Conservation (phyloP, 2,888 invertebrate genomes). For the Brenthis ino region DNA sequence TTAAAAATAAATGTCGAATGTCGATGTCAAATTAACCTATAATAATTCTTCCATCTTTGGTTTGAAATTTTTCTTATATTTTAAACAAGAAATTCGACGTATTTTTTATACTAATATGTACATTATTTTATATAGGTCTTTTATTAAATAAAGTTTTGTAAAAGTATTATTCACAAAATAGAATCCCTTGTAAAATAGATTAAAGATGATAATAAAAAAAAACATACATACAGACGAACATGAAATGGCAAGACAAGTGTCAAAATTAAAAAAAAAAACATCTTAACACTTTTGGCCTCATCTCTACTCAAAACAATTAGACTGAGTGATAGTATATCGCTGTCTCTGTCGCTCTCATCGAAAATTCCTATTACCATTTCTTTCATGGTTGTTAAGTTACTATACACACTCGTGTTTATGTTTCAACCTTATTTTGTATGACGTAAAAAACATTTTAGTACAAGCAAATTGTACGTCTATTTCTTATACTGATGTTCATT, state of each 20-base stretch:
- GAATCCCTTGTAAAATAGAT: no score
- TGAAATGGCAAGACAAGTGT: background rate
- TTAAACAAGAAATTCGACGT: no score
- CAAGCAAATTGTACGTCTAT: background rate
- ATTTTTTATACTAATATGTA: no score
- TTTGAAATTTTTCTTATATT: no score
- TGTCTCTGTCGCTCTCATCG: slow-evolving; percentile 22
- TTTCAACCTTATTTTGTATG: slow-evolving; percentile 2
- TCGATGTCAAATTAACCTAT: no score
- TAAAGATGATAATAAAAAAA: no score
- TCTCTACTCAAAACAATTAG: slow-evolving; percentile 31
- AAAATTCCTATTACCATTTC: slow-evolving; percentile 24
- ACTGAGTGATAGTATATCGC: slow-evolving; percentile 19
- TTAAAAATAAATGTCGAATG: no score
- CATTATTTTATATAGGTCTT: no score
- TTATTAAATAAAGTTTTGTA: no score
- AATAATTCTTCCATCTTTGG: no score
- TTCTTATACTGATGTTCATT: slow-evolving; percentile 31
- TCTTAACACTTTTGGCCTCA: slow-evolving; percentile 14
- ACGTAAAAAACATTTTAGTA: slow-evolving; percentile 10
- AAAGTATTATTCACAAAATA: no score
- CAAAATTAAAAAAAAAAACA: background rate
- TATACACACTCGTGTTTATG: background rate
- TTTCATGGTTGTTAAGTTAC: slow-evolving; percentile 14
- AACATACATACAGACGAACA: no score